These are phyloP conservation scores for Lutraria lutraria DNA, from an alignment of 2,888 invertebrate genomes.

Conservation along the genomic window DNA sequence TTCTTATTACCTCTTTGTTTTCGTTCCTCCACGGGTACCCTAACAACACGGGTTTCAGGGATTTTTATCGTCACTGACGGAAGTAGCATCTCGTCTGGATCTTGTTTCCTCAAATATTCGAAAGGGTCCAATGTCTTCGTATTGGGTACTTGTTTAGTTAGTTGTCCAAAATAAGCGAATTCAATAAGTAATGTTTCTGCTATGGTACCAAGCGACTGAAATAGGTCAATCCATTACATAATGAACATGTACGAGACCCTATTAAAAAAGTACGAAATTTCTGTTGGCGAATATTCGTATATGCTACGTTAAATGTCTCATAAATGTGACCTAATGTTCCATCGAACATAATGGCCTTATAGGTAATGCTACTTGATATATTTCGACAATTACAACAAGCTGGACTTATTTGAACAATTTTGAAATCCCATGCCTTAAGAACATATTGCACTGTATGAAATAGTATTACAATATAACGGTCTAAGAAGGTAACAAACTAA, in stretches of 20 bases:
- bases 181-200: conserved; percentile 74
- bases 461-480: no score
- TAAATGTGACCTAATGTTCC: no score
- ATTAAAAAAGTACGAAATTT: no score
- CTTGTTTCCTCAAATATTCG: conserved; percentile 41
- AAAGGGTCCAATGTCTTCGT: conserved; percentile 49
- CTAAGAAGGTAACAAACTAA: no score
- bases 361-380: no score
- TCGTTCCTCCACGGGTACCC: neutral
- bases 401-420: no score
- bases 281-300: no score
- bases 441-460: no score
- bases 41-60: neutral
- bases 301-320: no score
- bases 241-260: neutral
- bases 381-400: no score
- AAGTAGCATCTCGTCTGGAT: neutral
- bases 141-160: conserved; percentile 63
- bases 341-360: no score
- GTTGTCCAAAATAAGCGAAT: conserved; percentile 72
- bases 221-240: neutral
- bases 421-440: no score
- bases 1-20: neutral
- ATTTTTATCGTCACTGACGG: neutral
- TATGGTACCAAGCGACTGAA: conserved; percentile 63